Conservation (phyloP, 2,113 vertebrate genomes). For the Eonycteris spelaea region DNA sequence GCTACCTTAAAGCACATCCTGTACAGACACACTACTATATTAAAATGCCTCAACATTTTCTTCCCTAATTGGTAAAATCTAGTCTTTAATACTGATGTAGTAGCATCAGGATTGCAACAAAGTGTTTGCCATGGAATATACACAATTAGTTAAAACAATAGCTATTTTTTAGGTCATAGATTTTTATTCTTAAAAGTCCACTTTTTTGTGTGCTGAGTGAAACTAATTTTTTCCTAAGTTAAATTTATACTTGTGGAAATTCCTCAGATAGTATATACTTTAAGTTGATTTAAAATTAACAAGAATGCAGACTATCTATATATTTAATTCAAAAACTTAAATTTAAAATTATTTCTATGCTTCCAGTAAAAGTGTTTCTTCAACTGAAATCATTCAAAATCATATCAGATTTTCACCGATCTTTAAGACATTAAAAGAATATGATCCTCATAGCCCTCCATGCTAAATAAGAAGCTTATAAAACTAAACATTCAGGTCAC, state of each 20-base stretch:
- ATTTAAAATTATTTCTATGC: background rate
- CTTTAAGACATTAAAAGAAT: background rate
- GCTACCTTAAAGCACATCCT: background rate
- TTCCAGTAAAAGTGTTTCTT: background rate
- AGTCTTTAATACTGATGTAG: background rate
- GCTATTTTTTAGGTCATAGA: background rate
- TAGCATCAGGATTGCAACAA: background rate
- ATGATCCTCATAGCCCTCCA: background rate
- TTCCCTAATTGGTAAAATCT: background rate
- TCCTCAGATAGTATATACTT: background rate
- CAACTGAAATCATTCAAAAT: background rate
- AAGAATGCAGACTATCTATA: background rate
- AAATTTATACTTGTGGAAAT: background rate
- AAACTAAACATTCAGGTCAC: background rate
- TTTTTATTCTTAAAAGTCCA: background rate
- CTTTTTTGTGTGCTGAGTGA: background rate
- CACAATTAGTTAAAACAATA: background rate
- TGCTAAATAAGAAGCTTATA: background rate
- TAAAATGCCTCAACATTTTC: background rate
- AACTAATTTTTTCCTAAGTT: background rate
- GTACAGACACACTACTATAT: background rate
- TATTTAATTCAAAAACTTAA: conserved; percentile 13
- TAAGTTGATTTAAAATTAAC: conserved; percentile 2
- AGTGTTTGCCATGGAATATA: background rate
- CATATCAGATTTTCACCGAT: background rate